Percentiles rank a stretch among this genome's conserved stretches.
Evolutionary conservation across 64 coral and sea anemone genomes (phyloP).

Genomic region (Platygyra sinensis): DNA sequence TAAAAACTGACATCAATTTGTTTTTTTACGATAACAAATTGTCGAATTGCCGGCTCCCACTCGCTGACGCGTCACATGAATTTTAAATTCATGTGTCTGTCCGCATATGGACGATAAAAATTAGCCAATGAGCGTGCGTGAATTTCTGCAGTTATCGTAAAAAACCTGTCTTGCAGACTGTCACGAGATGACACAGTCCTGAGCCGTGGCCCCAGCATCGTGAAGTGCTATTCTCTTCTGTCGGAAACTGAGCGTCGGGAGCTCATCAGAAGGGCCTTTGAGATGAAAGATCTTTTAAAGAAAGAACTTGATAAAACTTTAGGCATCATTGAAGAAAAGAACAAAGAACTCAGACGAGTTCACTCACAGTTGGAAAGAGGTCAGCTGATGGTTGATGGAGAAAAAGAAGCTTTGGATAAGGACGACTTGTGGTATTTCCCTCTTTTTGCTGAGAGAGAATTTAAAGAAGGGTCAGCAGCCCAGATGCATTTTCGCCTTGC

Average conservation of each 20-base stretch:
- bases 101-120: too few relatives aligned
- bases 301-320: slow-evolving; percentile 73
- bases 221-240: slow-evolving; percentile 74
- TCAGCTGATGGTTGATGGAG: slow-evolving; percentile 68
- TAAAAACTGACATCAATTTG: too few relatives aligned
- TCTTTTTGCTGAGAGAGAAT: slow-evolving; percentile 83
- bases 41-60: too few relatives aligned
- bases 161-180: slow-evolving; percentile 26
- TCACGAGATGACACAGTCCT: slow-evolving; percentile 75
- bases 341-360: slow-evolving; percentile 65
- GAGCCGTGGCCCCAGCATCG: slow-evolving; percentile 80
- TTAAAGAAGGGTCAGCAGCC: slow-evolving; percentile 70
- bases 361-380: slow-evolving; percentile 67
- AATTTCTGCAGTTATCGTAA: too few relatives aligned
- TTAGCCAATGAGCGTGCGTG: too few relatives aligned
- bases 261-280: slow-evolving; percentile 86
- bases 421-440: slow-evolving; percentile 78
- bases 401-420: slow-evolving; percentile 68
- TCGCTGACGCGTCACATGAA: too few relatives aligned
- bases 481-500: slow-evolving; percentile 92
- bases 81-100: too few relatives aligned
- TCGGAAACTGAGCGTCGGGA: slow-evolving; percentile 79
- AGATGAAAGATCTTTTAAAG: slow-evolving; percentile 82
- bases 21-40: too few relatives aligned
- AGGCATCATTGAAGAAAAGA: slow-evolving; percentile 79